Evolutionary conservation across 1,140 invertebrate genomes (phyloP).

Genomic region (Portunus trituberculatus): DNA sequence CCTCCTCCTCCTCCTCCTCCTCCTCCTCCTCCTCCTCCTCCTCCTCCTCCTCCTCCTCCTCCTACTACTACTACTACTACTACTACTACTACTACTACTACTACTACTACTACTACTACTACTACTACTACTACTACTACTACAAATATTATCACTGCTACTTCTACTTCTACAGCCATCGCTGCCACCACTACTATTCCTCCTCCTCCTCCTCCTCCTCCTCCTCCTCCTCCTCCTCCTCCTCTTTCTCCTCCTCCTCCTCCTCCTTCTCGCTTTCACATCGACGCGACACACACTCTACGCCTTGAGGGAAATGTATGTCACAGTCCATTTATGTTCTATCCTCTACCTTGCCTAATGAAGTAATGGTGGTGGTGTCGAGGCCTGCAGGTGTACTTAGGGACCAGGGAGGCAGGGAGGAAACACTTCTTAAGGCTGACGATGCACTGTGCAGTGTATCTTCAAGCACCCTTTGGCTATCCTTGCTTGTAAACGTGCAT

Average conservation of each 20-base stretch:
- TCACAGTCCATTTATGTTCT: neutral
- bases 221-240: slow-evolving; percentile 34
- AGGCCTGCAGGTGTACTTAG: too few species aligned
- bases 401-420: too few species aligned
- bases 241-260: slow-evolving; percentile 31
- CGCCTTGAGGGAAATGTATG: neutral
- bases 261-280: neutral
- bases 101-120: too few species aligned
- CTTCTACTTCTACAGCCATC: too few species aligned
- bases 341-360: neutral
- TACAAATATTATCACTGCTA: too few species aligned
- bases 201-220: neutral
- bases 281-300: neutral
- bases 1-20: slow-evolving; percentile 24
- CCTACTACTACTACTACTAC: neutral
- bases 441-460: too few species aligned
- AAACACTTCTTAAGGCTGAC: too few species aligned
- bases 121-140: too few species aligned
- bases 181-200: neutral
- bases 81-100: too few species aligned
- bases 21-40: slow-evolving; percentile 40
- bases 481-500: too few species aligned
- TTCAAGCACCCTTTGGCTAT: too few species aligned
- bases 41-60: slow-evolving; percentile 2
- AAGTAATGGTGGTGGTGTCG: too few species aligned